Base-by-base conservation (phyloP, 2,888 invertebrate species). In the Gnatocerus cornutus region DNA sequence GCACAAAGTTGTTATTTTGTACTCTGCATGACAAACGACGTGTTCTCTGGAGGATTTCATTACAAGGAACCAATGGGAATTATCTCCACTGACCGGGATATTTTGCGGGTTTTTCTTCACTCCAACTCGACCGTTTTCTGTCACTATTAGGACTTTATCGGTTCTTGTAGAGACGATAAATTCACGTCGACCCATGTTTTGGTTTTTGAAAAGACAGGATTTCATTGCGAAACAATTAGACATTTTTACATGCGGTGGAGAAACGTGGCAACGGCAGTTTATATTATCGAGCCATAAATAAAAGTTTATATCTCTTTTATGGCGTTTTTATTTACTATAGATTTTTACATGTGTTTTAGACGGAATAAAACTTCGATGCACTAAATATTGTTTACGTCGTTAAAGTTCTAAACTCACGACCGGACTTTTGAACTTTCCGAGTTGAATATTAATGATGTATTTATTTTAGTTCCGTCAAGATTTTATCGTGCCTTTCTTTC, bases 291-390 rank as follows among this genome's bases (percentile, higher is more conserved):
- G 61, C 21, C 62, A 27, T 52, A 62, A 62, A 62, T 52, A 62
- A 37, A 50, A 62, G 10, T 62, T 62, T 58, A 45, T 58, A 13
- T 12, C 27, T 6, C n/a, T 45, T 58, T 58, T 50, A 62, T 52
- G 52, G 12, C 29, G 13, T 62, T 50, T 50, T 62, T 62, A 62
- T 62, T 62, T 52, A 62, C 62, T 52, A 27, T 21, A 62, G 33
- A 21, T 29, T 52, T 61, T 48, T 61, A 37, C 61, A 61, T 61
- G 61, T 61, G 61, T 61, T 46, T 62, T 62, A 62, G 50, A 10
- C n/a, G 41, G 21, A 48, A 45, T 59, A 16, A 37, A 16, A 14
- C 48, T 48, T 37, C 48, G 48, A 61, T 50, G 27, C 21, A 37
- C 61, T 27, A 50, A 58, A 59, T 59, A 30, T 58, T 43, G 45